These are phyloP conservation scores for Acyrthosiphon pisum DNA, from an alignment of 1,140 invertebrate genomes.

Conservation along the genomic window DNA sequence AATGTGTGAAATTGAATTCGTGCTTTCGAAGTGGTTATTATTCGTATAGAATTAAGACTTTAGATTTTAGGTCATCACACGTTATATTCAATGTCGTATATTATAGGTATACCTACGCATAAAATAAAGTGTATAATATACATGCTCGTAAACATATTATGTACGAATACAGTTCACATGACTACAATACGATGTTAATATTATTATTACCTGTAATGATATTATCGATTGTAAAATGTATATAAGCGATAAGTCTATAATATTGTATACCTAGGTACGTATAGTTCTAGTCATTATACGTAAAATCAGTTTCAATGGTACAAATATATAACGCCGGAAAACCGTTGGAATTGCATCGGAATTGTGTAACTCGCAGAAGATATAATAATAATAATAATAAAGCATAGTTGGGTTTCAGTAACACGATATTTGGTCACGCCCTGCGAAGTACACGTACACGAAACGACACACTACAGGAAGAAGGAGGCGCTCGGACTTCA, in stretches of 20 bases:
- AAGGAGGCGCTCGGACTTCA: constrained; percentile 50
- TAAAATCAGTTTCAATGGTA: not conserved
- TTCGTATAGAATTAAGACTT: not conserved
- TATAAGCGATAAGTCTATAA: not conserved
- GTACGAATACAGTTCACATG: not conserved
- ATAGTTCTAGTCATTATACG: not conserved
- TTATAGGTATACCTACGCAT: no score
- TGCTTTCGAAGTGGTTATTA: not conserved
- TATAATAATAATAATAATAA: not conserved
- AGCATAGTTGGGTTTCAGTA: not conserved
- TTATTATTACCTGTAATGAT: not conserved
- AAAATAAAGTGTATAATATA: not conserved
- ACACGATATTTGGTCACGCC: constrained; percentile 33
- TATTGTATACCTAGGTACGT: not conserved
- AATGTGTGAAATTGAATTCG: not conserved
- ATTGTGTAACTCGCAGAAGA: constrained; percentile 27
- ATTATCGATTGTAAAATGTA: not conserved
- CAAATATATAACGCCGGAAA: not conserved
- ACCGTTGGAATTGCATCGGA: not conserved
- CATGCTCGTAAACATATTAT: not conserved
- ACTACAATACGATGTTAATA: not conserved
- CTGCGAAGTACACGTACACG: no score
- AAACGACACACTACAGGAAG: constrained; percentile 34
- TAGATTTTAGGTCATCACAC: no score
- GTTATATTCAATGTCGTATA: not conserved